Conservation (phyloP, 2,888 invertebrate genomes). For the Hemithea aestivaria region DNA sequence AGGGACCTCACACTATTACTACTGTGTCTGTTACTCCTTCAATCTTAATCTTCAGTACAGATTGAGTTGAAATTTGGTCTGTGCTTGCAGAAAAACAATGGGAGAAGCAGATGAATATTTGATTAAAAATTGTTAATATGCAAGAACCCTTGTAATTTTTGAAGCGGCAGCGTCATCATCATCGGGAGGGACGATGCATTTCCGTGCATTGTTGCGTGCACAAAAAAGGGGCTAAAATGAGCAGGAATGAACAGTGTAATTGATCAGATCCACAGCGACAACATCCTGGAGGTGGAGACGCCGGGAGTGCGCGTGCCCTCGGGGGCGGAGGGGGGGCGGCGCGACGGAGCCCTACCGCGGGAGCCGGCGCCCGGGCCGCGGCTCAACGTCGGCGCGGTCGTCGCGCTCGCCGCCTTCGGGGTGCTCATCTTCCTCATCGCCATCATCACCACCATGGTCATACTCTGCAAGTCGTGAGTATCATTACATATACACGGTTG, state of each 20-base stretch:
- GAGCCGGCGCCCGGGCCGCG: slow-evolving; percentile 82
- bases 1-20: too few relatives aligned
- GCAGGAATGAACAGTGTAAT: too few relatives aligned
- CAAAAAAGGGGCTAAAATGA: slow-evolving; percentile 27
- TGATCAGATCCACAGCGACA: slow-evolving; percentile 72
- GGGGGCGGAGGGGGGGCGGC: slow-evolving; percentile 81
- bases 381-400: slow-evolving; percentile 91
- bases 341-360: slow-evolving; percentile 18
- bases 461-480: slow-evolving; percentile 89
- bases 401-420: slow-evolving; percentile 94
- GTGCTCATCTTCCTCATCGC: slow-evolving; percentile 93
- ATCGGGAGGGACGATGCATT: too few relatives aligned
- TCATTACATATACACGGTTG: background rate
- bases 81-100: too few relatives aligned
- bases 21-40: too few relatives aligned
- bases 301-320: slow-evolving; percentile 84
- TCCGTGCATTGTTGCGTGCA: too few relatives aligned
- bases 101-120: too few relatives aligned
- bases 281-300: slow-evolving; percentile 81
- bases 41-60: too few relatives aligned
- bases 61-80: too few relatives aligned
- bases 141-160: too few relatives aligned
- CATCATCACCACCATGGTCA: slow-evolving; percentile 92
- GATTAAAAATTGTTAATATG: too few relatives aligned
- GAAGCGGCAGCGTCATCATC: too few relatives aligned